Conservation (phyloP, 1,140 invertebrate genomes). For the Stegodyphus mimosarum region DNA sequence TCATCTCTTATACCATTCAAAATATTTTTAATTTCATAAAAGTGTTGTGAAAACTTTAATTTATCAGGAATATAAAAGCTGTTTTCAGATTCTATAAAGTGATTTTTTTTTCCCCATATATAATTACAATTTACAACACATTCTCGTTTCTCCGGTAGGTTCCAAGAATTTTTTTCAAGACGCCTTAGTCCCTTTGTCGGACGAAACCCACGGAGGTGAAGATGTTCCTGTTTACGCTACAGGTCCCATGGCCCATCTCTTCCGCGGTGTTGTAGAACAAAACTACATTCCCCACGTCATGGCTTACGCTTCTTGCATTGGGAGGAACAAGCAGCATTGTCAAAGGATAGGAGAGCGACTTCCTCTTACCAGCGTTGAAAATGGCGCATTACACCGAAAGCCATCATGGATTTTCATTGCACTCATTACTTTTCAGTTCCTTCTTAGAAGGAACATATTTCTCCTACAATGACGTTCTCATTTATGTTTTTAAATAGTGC, state of each 20-base stretch:
- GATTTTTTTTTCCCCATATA: no score
- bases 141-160: background rate
- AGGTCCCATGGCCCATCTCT: conserved; percentile 88
- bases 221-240: conserved; percentile 76
- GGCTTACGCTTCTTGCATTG: conserved; percentile 71
- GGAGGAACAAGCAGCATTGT: conserved; percentile 62
- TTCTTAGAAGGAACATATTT: background rate
- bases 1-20: no score
- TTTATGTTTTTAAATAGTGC: no score
- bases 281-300: conserved; percentile 89
- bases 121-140: no score
- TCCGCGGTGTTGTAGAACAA: conserved; percentile 91
- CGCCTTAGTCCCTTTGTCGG: conserved; percentile 8
- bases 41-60: no score
- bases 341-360: conserved; percentile 42
- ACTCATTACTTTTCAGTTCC: background rate
- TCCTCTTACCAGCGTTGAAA: background rate
- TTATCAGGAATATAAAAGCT: no score
- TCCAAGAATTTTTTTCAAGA: conserved; percentile 60
- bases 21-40: no score
- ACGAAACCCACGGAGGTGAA: conserved; percentile 78
- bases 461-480: no score
- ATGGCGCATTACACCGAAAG: background rate
- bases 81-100: no score
- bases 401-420: background rate